Evolutionary conservation across 2,797 vertebrate genomes (phyloP), one percentile per base, ranked within the genome.

Genomic region (Betta splendens): DNA sequence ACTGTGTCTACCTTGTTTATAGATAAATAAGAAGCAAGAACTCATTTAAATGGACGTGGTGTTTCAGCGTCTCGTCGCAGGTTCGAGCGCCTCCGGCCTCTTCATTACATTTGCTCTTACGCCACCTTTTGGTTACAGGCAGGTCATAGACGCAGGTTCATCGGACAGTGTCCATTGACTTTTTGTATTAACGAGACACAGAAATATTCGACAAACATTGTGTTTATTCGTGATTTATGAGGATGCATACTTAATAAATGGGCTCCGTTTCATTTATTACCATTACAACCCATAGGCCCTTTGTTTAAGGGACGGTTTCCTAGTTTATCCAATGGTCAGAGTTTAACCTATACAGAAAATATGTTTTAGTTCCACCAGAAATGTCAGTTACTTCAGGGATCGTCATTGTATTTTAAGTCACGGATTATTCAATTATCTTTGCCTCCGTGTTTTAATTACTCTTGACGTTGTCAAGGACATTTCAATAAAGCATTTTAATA

Each of bases 61-160:
- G n/a, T n/a, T 58, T 3, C 0, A 20, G 36, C 7, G 38, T 61
- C 53, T 28, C 48, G 62, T 64, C 54, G 7, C 55, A 56, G 36
- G 45, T 40, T 49, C 8, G 57, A 63, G 74, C 50, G 36, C 31
- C 40, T 49, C 52, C 1, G 7, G 17, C 22, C 40, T 5, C 20
- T 17, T 5, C 2, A 72, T 79, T 53, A 50, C 33, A 0, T 9
- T 40, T 33, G 49, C 85, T 83, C 69, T 73, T 3, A 29, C 80
- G 87, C 85, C 83, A 75, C 79, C 87, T 77, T 45, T 49, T 72
- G 86, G 69, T 2, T 64, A 51, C 6, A 12, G 17, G 48, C n/a
- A 71, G 4, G 26, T 17, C 61, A 33, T 2, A 31, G 3, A 5
- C 3, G 7, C 4, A 7, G 5, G 13, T n/a, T 23, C 0, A 20